A percentile compares a stretch with the other conserved stretches of the same genome.
Evolutionary conservation across 2,888 invertebrate genomes (phyloP).

Genomic region (Patella depressa): DNA sequence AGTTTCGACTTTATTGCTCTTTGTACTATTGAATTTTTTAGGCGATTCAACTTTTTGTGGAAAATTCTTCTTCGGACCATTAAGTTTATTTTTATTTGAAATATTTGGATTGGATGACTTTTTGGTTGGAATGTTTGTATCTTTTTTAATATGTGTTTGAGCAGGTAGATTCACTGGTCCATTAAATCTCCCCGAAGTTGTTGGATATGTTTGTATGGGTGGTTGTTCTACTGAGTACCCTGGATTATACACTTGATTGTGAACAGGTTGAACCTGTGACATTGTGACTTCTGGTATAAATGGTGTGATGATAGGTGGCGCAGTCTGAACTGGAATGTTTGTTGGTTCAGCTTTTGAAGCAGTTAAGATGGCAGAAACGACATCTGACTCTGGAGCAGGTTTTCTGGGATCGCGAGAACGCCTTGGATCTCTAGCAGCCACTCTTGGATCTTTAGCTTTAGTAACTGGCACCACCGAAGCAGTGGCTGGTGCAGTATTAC

Average conservation of each 20-base stretch:
- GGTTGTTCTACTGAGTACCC: too few species aligned
- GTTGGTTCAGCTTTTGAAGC: constrained; percentile 13
- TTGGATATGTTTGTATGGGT: too few species aligned
- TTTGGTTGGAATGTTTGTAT: neutral
- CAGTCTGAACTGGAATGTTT: neutral
- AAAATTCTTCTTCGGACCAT: neutral
- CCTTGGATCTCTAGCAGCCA: constrained; percentile 38
- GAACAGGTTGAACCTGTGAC: too few species aligned
- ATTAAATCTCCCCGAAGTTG: too few species aligned
- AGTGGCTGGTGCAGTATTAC: neutral
- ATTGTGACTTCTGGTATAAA: neutral
- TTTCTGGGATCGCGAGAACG: constrained; percentile 17
- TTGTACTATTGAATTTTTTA: too few species aligned
- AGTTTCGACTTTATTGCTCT: neutral
- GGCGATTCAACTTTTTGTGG: neutral
- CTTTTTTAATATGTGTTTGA: neutral
- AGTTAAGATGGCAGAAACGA: neutral
- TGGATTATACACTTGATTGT: too few species aligned
- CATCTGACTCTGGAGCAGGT: neutral
- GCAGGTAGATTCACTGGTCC: too few species aligned
- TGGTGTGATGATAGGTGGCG: constrained; percentile 5
- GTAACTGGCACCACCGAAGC: neutral
- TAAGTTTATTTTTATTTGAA: neutral
- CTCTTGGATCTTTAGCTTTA: constrained; percentile 35
- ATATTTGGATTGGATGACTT: constrained; percentile 2